Evolutionary conservation across 2,113 vertebrate genomes (phyloP).

Genomic region (Mastomys coucha): DNA sequence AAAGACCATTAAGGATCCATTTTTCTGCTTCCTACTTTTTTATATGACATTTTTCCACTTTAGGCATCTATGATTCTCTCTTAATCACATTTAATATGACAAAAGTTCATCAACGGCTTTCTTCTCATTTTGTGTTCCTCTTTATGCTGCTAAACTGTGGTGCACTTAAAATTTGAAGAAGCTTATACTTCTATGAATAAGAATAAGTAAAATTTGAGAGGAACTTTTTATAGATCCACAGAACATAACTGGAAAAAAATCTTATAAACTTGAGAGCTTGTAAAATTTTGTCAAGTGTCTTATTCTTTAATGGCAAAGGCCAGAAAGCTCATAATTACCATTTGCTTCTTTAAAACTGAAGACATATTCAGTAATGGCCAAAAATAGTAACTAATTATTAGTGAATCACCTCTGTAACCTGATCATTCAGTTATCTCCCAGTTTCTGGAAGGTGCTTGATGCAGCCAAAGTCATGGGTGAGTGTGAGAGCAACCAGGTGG

Average conservation of each 20-base stretch:
- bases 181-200: not conserved
- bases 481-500: not conserved
- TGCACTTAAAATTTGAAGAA: not conserved
- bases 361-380: not conserved
- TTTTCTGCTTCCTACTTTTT: slow-evolving; percentile 81
- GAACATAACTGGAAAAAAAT: not conserved
- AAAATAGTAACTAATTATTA: slow-evolving; percentile 27
- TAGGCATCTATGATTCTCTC: not conserved
- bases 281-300: not conserved
- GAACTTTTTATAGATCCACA: not conserved
- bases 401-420: not conserved
- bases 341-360: not conserved
- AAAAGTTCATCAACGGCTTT: not conserved
- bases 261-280: not conserved
- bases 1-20: slow-evolving; percentile 76
- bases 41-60: slow-evolving; percentile 68
- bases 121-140: not conserved
- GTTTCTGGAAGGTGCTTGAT: not conserved
- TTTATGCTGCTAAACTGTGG: not conserved
- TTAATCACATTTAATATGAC: slow-evolving; percentile 1
- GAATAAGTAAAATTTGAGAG: not conserved
- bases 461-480: not conserved
- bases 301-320: not conserved
- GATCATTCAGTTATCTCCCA: not conserved
- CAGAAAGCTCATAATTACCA: not conserved